Percentiles rank a stretch among this genome's conserved stretches.
These are phyloP conservation scores for Aselliscus stoliczkanus DNA, from an alignment of 2,797 vertebrate genomes.

Conservation along the genomic window DNA sequence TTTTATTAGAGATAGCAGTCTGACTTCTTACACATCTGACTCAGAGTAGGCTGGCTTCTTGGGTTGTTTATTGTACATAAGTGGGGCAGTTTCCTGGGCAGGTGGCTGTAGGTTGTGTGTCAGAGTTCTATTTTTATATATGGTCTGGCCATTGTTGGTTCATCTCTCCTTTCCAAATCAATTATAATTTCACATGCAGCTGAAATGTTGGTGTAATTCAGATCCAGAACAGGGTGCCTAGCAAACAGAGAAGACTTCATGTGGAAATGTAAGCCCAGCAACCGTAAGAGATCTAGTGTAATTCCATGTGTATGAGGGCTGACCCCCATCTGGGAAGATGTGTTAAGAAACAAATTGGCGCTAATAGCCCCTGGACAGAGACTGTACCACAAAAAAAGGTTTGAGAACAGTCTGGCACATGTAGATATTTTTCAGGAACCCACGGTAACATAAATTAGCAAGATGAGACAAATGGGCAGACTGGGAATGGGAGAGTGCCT, in stretches of 20 bases:
- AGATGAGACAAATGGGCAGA: neutral
- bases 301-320: neutral
- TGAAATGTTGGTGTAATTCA: neutral
- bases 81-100: neutral
- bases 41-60: neutral
- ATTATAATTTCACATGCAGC: neutral
- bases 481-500: neutral
- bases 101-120: neutral
- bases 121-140: neutral
- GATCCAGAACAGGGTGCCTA: neutral
- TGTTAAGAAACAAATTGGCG: neutral
- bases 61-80: neutral
- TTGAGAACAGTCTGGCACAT: neutral
- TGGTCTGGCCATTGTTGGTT: neutral
- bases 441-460: neutral
- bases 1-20: neutral
- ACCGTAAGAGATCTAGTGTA: neutral
- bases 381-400: neutral
- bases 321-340: neutral
- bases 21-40: neutral
- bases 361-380: neutral
- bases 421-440: neutral
- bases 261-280: neutral
- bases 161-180: neutral
- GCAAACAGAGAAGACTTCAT: neutral